These are phyloP conservation scores for Heteromurus nitidus DNA, from an alignment of 2,888 invertebrate genomes.

Conservation along the genomic window DNA sequence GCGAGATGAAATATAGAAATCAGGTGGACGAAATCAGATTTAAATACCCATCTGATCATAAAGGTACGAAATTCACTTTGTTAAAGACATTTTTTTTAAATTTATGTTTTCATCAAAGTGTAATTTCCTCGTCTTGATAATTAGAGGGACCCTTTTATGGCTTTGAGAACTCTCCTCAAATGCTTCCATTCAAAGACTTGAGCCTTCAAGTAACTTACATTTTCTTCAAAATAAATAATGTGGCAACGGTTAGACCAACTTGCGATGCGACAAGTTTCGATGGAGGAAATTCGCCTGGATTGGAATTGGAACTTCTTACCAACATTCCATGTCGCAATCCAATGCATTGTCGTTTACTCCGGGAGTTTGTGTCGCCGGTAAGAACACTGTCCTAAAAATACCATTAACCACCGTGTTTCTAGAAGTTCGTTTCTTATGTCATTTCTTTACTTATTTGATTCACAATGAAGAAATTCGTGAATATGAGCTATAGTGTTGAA, in stretches of 20 bases:
- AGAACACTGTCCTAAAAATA: background rate
- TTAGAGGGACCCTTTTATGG: background rate
- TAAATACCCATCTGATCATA: background rate
- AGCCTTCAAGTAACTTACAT: constrained; percentile 17
- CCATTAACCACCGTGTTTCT: background rate
- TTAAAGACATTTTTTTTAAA: background rate
- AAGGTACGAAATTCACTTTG: background rate
- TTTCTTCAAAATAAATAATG: background rate
- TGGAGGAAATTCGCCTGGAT: background rate
- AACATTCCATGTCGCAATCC: constrained; percentile 23
- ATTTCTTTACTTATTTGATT: too few relatives aligned
- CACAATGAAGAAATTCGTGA: background rate
- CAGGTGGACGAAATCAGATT: background rate
- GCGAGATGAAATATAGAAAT: background rate
- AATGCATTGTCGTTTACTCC: constrained; percentile 16
- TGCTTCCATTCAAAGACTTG: constrained; percentile 15
- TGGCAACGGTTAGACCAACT: constrained; percentile 20
- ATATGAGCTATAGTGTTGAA: constrained; percentile 24
- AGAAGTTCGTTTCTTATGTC: background rate
- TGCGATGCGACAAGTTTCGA: background rate
- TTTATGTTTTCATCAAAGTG: background rate
- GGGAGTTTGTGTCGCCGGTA: constrained; percentile 30
- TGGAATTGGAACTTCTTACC: background rate
- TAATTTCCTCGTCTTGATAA: background rate
- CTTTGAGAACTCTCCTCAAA: constrained; percentile 6